A percentile compares a stretch with the other conserved stretches of the same genome.
phyloP scores from a whole-genome alignment of 2,113 vertebrate genomes.

The Osmerus eperlanus region DNA sequence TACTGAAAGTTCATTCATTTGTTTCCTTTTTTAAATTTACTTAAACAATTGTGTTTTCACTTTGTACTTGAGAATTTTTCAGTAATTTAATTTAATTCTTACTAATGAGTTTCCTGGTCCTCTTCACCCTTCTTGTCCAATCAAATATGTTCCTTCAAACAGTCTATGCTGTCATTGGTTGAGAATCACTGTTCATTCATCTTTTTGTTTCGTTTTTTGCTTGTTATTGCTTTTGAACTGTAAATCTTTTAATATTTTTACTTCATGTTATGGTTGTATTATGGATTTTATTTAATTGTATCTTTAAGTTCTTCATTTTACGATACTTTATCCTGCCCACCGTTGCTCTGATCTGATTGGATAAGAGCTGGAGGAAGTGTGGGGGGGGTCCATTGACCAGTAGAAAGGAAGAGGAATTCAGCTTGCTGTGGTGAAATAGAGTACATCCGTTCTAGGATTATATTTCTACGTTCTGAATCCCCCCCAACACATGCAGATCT shows the following conservation, averaged over 20 bases:
- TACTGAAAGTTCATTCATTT: conserved; percentile 52
- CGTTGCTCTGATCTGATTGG: conserved; percentile 34
- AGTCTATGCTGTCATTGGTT: neutral
- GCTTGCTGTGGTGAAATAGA: too few relatives aligned
- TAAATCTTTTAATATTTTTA: conserved; percentile 5
- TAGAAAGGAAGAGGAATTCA: too few relatives aligned
- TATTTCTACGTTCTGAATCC: too few relatives aligned
- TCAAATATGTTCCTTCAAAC: neutral
- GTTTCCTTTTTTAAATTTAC: conserved; percentile 37
- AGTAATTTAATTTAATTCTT: conserved; percentile 38
- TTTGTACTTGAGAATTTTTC: conserved; percentile 58
- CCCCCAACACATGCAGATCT: too few relatives aligned
- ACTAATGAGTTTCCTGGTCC: conserved; percentile 13
- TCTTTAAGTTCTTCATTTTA: neutral
- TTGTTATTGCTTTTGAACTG: neutral
- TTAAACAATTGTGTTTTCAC: conserved; percentile 54
- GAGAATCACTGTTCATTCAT: neutral
- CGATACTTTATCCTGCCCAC: conserved; percentile 26
- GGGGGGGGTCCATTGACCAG: too few relatives aligned
- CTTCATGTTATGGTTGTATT: conserved; percentile 25
- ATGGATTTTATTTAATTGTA: conserved; percentile 14
- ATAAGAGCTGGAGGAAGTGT: conserved; percentile 9
- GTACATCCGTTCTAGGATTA: too few relatives aligned
- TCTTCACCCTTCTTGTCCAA: neutral
- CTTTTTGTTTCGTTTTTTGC: conserved; percentile 9